These are phyloP conservation scores for Lasioglossum villosulum DNA, from an alignment of 2,888 invertebrate species.

Conservation along the genomic window DNA sequence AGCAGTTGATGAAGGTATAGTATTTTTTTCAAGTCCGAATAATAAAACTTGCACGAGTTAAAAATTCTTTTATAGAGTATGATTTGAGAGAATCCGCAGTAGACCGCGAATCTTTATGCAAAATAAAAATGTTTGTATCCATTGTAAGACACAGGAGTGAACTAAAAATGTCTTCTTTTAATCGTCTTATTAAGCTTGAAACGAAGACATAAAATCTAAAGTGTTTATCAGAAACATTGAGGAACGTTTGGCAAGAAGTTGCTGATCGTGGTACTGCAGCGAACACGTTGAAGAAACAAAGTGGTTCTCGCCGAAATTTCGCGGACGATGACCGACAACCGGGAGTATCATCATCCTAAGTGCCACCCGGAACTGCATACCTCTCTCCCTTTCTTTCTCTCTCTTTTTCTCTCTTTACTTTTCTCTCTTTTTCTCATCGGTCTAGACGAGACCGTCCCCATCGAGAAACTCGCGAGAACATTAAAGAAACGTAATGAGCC, in stretches of 20 bases:
- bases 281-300: background rate
- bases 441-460: conserved; percentile 78
- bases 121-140: no score
- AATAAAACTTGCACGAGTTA: background rate
- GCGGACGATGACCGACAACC: conserved; percentile 71
- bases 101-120: no score
- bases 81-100: background rate
- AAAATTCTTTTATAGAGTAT: background rate
- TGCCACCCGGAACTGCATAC: conserved; percentile 84
- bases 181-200: no score
- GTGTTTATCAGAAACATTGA: no score
- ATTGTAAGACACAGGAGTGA: no score
- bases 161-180: no score
- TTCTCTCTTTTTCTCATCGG: conserved; percentile 72
- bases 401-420: conserved; percentile 46
- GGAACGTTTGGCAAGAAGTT: background rate
- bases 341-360: conserved; percentile 82
- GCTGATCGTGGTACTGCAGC: background rate
- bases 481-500: conserved; percentile 60
- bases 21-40: background rate
- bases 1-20: accelerated
- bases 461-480: conserved; percentile 77
- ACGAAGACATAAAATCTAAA: no score
- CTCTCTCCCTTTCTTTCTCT: conserved; percentile 78
- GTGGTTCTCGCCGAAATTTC: conserved; percentile 64